These are phyloP conservation scores for Anseranas semipalmata DNA, from an alignment of 2,113 vertebrate genomes.

Conservation along the genomic window DNA sequence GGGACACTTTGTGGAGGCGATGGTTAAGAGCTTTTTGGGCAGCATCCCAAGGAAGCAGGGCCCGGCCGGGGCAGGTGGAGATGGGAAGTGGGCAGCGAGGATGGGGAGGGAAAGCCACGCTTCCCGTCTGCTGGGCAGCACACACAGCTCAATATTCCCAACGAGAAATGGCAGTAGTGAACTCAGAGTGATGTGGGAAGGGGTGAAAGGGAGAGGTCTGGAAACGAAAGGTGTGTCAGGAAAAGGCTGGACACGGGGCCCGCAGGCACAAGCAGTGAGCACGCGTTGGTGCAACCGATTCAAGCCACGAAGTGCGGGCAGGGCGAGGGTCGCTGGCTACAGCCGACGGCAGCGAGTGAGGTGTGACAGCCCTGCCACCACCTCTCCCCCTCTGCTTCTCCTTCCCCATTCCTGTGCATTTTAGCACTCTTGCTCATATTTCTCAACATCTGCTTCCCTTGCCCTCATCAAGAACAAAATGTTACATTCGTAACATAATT, in stretches of 20 bases:
- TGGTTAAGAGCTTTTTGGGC: too few relatives aligned
- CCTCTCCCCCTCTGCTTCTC: background rate
- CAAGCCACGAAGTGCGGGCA: background rate
- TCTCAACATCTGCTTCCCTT: background rate
- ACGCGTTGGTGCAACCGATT: too few relatives aligned
- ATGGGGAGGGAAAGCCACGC: background rate
- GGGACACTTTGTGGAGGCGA: background rate
- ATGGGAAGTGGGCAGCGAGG: background rate
- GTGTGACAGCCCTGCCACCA: background rate
- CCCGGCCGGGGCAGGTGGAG: too few relatives aligned
- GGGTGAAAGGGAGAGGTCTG: background rate
- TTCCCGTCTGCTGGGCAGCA: background rate
- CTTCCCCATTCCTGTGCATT: rapidly evolving
- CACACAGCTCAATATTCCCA: background rate
- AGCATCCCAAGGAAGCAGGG: background rate
- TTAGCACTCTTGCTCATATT: background rate
- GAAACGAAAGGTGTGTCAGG: background rate
- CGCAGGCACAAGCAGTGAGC: background rate
- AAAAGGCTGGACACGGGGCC: background rate
- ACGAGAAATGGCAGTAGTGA: background rate
- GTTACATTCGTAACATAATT: background rate
- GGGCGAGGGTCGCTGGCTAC: background rate
- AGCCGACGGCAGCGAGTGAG: background rate
- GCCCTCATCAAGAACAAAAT: background rate
- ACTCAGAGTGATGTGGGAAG: background rate